Conservation (phyloP, 2,888 invertebrate genomes). For the Tachystola acroxantha region DNA sequence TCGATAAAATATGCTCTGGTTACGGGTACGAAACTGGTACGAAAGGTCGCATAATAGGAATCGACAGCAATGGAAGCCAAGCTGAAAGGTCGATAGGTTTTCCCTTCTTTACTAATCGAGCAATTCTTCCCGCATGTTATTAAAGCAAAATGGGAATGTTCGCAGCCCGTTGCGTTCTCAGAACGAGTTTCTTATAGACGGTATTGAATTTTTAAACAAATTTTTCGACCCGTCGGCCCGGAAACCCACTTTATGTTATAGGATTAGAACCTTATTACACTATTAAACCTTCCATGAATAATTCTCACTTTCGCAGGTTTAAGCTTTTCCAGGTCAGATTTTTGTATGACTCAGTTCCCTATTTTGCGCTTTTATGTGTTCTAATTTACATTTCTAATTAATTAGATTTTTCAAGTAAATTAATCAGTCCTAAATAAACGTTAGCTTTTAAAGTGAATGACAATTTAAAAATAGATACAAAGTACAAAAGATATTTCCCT, state of each 20-base stretch:
- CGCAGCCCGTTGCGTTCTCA: conserved; percentile 69
- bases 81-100: conserved; percentile 43
- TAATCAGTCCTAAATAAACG: no score
- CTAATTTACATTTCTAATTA: no score
- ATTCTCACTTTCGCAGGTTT: conserved; percentile 32
- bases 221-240: conserved; percentile 57
- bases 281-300: conserved; percentile 55
- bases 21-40: no score
- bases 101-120: conserved; percentile 67
- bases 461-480: conserved; percentile 62
- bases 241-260: conserved; percentile 59
- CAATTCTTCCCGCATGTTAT: conserved; percentile 72
- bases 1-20: no score
- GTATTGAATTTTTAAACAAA: conserved; percentile 75
- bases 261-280: conserved; percentile 61
- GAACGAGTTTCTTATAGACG: conserved; percentile 70
- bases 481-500: conserved; percentile 69
- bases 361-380: no score
- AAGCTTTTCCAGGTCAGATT: conserved; percentile 2
- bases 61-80: conserved; percentile 51
- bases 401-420: no score
- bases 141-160: conserved; percentile 72
- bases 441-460: conserved; percentile 23
- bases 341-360: background rate
- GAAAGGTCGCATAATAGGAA: no score